Evolutionary conservation across 2,113 vertebrate genomes (phyloP), one percentile per base, ranked within the genome.

Genomic region (Pygoscelis adeliae): DNA sequence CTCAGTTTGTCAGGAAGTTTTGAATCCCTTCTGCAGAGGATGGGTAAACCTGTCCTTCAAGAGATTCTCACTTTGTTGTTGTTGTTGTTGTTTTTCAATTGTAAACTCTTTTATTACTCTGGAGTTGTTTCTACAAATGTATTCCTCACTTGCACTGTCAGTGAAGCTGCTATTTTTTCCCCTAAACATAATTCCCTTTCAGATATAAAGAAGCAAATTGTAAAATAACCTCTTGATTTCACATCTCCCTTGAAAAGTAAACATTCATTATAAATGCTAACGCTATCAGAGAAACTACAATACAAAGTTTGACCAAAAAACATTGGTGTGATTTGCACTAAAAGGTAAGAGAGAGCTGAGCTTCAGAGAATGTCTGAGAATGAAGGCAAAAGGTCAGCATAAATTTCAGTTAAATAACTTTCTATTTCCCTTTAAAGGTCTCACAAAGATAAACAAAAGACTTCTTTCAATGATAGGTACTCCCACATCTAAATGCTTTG

Each of bases 361-460:
- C 55, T 90, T 93, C 83, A 83, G 71, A 86, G 42, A 53, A 34
- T 27, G 38, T 47, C 7, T 58, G 23, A 94, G 22, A 89, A 87
- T 14, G 21, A 89, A 95, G 59, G 67, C 20, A 79, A 90, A 94
- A 93, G 61, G 87, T 72, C 77, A 91, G 42, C 46, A 91, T 67
- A 77, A 65, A 95, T 62, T 84, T 93, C 61, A 72, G 49, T 50
- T 77, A 85, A 95, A 96, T 83, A 72, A 59, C 46, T 83, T 90
- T 93, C 36, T 56, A 67, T 11, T 87, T 90, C 22, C 29, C 22
- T 79, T 53, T 38, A 85, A 79, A 85, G 46, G 42, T 84, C 23
- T 90, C 50, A 76, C 12, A 63, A 89, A 95, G 23, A 32, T 74
- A 92, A 93, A 72, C 15, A 65, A 67, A 78, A 18, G 11, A 62